Evolutionary conservation across 2,797 vertebrate species (phyloP).

Genomic region (Danio albolineatus): DNA sequence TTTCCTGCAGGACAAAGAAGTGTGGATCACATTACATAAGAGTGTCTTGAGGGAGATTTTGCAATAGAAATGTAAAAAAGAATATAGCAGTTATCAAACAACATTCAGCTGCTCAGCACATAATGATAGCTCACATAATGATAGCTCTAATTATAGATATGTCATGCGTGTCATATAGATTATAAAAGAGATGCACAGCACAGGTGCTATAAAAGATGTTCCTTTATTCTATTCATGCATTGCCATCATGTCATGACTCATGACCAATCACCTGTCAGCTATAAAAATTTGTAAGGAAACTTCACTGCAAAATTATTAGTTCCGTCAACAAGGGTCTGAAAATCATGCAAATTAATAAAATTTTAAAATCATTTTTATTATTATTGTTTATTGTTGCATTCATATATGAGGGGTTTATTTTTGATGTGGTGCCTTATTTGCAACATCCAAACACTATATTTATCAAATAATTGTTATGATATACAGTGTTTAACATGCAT

Average conservation of each 20-base stretch:
- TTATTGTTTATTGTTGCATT: neutral
- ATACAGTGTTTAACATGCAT: no score
- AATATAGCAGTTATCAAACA: neutral
- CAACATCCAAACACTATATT: neutral
- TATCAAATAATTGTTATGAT: neutral
- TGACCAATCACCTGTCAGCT: neutral
- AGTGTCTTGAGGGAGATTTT: neutral
- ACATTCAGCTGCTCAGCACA: neutral
- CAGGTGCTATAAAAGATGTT: neutral
- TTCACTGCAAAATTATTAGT: neutral
- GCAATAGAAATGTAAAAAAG: neutral
- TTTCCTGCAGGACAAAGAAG: neutral
- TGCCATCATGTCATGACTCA: neutral
- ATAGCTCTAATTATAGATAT: no score
- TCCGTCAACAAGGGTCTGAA: neutral
- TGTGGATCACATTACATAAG: neutral
- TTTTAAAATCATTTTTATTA: no score
- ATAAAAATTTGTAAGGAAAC: neutral
- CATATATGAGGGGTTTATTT: neutral
- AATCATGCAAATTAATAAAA: neutral
- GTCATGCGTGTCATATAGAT: neutral
- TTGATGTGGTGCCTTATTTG: neutral
- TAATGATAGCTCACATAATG: no score
- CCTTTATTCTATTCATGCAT: neutral
- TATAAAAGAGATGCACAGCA: neutral